These are phyloP conservation scores for Pegoplata infirma DNA, from an alignment of 2,888 invertebrate genomes.

Conservation along the genomic window DNA sequence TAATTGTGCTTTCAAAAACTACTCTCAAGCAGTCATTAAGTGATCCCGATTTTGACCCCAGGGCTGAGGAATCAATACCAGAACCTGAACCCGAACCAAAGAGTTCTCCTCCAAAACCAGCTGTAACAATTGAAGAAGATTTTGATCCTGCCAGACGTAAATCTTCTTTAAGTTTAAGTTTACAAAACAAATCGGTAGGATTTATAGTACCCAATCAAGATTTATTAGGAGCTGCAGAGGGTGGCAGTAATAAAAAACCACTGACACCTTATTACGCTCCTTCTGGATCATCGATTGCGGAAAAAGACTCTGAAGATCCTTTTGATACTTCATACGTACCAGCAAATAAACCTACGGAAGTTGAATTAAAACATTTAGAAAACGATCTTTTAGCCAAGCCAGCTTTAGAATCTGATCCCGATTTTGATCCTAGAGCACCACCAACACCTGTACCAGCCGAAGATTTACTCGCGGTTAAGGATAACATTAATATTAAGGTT, in stretches of 20 bases:
- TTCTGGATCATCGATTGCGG: slow-evolving; percentile 71
- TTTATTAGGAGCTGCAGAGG: slow-evolving; percentile 80
- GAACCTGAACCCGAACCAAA: slow-evolving; percentile 47
- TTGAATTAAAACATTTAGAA: slow-evolving; percentile 87
- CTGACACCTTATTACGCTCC: slow-evolving; percentile 89
- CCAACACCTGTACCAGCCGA: slow-evolving; percentile 74
- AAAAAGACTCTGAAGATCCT: slow-evolving; percentile 83
- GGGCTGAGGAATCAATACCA: slow-evolving; percentile 80
- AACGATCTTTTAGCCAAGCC: slow-evolving; percentile 82
- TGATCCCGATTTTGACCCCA: slow-evolving; percentile 91
- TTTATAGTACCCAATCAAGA: slow-evolving; percentile 82
- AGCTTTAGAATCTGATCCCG: slow-evolving; percentile 81
- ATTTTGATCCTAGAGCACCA: slow-evolving; percentile 80
- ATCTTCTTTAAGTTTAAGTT: slow-evolving; percentile 82
- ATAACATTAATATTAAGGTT: slow-evolving; percentile 84
- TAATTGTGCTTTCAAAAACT: slow-evolving; percentile 83
- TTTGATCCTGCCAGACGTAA: slow-evolving; percentile 79
- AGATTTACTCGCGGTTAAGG: slow-evolving; percentile 79
- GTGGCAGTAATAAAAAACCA: slow-evolving; percentile 84
- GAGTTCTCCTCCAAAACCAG: slow-evolving; percentile 32
- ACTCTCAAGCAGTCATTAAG: slow-evolving; percentile 80
- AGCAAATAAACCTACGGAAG: slow-evolving; percentile 86
- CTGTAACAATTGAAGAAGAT: slow-evolving; percentile 72
- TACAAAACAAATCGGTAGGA: slow-evolving; percentile 80
- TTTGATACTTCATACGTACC: slow-evolving; percentile 92